Conservation (phyloP, 2,888 invertebrate species). For the Hyalella azteca region DNA sequence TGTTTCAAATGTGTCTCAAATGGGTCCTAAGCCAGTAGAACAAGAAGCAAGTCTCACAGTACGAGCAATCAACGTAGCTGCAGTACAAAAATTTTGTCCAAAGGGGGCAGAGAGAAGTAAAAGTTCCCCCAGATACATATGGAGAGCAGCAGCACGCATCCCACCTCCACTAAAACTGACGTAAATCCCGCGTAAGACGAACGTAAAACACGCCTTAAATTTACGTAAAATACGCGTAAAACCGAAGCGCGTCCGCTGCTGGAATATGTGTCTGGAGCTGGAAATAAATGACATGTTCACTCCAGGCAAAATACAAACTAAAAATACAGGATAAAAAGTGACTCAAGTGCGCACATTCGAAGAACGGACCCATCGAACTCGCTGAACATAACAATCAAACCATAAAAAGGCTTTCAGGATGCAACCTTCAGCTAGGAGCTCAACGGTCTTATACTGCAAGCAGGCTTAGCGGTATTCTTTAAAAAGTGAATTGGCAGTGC, state of each 20-base stretch:
- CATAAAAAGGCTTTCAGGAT: no score
- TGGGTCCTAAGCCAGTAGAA: background rate
- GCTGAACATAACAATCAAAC: no score
- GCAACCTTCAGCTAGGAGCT: no score
- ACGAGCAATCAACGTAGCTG: background rate
- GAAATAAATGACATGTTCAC: no score
- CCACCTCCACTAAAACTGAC: background rate
- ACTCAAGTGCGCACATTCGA: no score
- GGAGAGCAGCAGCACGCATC: background rate
- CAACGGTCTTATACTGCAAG: no score
- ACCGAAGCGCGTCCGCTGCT: background rate
- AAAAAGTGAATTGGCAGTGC: no score
- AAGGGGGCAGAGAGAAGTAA: background rate
- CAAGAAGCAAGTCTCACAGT: background rate
- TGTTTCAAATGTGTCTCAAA: background rate
- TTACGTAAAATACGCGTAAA: conserved; percentile 1
- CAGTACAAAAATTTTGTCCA: background rate
- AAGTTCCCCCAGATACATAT: conserved; percentile 6
- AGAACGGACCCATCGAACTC: no score
- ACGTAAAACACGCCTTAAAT: conserved; percentile 12
- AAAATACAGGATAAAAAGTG: no score
- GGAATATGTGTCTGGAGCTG: no score
- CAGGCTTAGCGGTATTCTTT: no score
- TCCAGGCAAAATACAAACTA: background rate
- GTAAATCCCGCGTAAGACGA: background rate